These are phyloP conservation scores for Drosophila yooni DNA, from an alignment of 2,888 invertebrate species.

Conservation along the genomic window DNA sequence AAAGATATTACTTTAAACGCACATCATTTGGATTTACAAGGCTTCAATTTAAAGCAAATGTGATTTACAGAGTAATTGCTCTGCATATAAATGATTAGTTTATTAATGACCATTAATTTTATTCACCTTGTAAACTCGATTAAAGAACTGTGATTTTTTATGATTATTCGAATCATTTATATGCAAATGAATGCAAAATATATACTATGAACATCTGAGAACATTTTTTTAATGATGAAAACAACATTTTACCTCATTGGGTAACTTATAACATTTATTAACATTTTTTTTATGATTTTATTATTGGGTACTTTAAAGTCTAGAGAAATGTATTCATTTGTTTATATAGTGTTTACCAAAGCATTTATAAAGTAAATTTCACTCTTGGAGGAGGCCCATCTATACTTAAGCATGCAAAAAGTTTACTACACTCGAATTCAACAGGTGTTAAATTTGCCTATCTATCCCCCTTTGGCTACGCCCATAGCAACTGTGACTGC, in stretches of 20 bases:
- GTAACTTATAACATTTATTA: background rate
- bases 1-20: background rate
- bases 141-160: background rate
- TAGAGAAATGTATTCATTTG: background rate
- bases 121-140: background rate
- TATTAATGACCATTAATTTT: background rate
- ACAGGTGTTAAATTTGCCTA: background rate
- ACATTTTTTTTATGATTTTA: no score
- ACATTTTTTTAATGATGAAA: background rate
- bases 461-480: background rate
- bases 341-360: background rate
- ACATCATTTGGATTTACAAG: background rate
- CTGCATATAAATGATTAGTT: background rate
- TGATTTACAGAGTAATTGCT: background rate
- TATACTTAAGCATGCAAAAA: background rate
- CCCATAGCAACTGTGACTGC: slow-evolving; percentile 17
- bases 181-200: background rate
- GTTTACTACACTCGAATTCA: background rate
- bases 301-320: no score
- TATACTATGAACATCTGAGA: background rate
- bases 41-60: background rate
- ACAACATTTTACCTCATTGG: background rate
- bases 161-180: background rate
- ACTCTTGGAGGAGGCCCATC: background rate
- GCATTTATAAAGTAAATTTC: background rate